A percentile compares a stretch with the other conserved stretches of the same genome.
Evolutionary conservation across 2,888 invertebrate genomes (phyloP).

Genomic region (Pollenia amentaria): DNA sequence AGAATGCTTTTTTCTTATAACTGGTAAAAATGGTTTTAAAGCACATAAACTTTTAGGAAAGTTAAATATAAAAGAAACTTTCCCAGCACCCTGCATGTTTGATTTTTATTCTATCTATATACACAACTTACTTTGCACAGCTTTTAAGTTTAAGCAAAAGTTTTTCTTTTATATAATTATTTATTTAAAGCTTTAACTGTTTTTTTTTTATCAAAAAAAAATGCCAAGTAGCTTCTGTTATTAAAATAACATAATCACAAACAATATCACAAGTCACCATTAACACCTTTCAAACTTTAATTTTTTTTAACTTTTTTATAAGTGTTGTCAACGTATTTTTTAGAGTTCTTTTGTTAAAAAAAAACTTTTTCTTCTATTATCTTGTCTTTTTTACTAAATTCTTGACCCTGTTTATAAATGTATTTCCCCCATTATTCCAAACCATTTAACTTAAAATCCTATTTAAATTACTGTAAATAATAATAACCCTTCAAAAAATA

Average conservation of each 20-base stretch:
- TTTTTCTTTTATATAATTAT: constrained; percentile 11
- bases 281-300: not conserved
- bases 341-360: constrained; percentile 17
- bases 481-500: constrained; percentile 31
- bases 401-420: constrained; percentile 27
- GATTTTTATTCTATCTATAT: constrained; percentile 36
- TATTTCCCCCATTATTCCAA: constrained; percentile 27
- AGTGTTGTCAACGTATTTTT: constrained; percentile 6
- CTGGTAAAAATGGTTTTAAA: not conserved
- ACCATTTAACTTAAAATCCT: constrained; percentile 12
- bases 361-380: constrained; percentile 66
- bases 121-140: not conserved
- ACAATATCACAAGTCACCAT: constrained; percentile 2
- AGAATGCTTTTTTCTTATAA: constrained; percentile 12
- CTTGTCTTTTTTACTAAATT: constrained; percentile 61
- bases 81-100: constrained; percentile 63
- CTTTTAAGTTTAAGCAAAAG: constrained; percentile 22
- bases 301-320: not conserved
- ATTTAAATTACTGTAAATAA: constrained; percentile 31
- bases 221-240: constrained; percentile 26
- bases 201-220: not conserved
- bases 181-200: constrained; percentile 55
- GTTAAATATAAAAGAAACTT: not conserved
- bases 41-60: not conserved
- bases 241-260: not conserved